Base-by-base conservation (phyloP, 2,797 vertebrate species). In the Zalophus californianus region DNA sequence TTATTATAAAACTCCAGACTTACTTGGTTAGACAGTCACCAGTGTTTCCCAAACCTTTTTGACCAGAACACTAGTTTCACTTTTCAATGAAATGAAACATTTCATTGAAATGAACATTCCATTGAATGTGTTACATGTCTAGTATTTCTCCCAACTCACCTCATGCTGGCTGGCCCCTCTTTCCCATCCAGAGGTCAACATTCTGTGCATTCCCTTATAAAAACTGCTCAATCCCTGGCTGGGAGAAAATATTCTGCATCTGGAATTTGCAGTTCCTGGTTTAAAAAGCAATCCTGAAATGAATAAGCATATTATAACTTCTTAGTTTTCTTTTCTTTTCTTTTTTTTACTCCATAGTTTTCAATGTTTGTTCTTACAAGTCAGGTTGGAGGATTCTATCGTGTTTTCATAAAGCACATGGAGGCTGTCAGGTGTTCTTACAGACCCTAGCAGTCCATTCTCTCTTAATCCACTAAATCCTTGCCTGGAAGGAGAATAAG, bases 231-330 rank as follows among this genome's bases (percentile, higher is more conserved):
- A 16, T 75, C 18, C 5, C 25, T 54, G n/a, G 20, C 44, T 86
- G n/a, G 50, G 56, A 38, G 12, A 41, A 85, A 27, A 73, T 70
- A 79, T 12, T 92, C 62, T 84, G 44, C 12, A 73, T 29, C 73
- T 94, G 58, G 68, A 90, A 86, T 92, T 72, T 95, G 44, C 4
- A 75, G 62, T 97, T 83, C 15, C 32, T 93, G 68, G 7, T 70
- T 94, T 94, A 86, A 27, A 75, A 95, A 97, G 32, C 27, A 56
- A 64, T 56, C 58, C 23, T 78, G 35, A 97, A 92, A 54, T 95
- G 38, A 91, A 44, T 52, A 92, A 50, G 21, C 20, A 12, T 41
- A 41, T 64, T 94, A 72, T 27, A 48, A 56, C 35, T 91, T 16
- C n/a, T 92, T 64, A 75, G 56, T 95, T 92, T 94, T 44, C 21